phyloP scores from a whole-genome alignment of 2,113 vertebrate species.

The Tupaia chinensis region DNA sequence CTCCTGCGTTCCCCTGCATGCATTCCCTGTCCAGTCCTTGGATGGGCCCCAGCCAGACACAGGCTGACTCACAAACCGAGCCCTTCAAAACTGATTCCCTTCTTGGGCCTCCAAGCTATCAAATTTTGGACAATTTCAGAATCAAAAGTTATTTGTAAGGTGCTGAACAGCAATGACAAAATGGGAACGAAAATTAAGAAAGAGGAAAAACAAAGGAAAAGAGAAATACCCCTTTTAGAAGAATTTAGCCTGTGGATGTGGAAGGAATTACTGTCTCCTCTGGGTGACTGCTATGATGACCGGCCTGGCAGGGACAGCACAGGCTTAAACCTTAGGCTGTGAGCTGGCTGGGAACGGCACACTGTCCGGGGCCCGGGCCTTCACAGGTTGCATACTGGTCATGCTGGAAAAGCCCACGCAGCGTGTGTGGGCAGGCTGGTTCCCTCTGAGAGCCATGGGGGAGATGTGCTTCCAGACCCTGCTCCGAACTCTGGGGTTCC shows the following conservation, averaged over 20 bases:
- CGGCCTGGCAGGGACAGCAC: rapidly evolving
- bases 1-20: too few species aligned
- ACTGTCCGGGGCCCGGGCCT: rapidly evolving
- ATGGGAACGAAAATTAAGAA: too few species aligned
- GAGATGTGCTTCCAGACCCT: too few species aligned
- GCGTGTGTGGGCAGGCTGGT: too few species aligned
- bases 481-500: too few species aligned
- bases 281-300: rapidly evolving
- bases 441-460: too few species aligned
- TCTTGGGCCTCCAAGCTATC: not conserved
- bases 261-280: not conserved
- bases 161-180: not conserved
- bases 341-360: not conserved
- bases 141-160: not conserved
- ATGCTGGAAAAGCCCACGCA: too few species aligned
- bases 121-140: not conserved
- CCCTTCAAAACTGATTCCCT: not conserved
- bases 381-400: rapidly evolving
- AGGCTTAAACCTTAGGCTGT: rapidly evolving
- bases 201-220: too few species aligned
- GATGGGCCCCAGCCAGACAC: too few species aligned
- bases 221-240: not conserved
- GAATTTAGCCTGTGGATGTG: not conserved
- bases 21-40: too few species aligned
- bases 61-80: not conserved